Conservation (phyloP, 1,140 invertebrate species). For the Cydia splendana region DNA sequence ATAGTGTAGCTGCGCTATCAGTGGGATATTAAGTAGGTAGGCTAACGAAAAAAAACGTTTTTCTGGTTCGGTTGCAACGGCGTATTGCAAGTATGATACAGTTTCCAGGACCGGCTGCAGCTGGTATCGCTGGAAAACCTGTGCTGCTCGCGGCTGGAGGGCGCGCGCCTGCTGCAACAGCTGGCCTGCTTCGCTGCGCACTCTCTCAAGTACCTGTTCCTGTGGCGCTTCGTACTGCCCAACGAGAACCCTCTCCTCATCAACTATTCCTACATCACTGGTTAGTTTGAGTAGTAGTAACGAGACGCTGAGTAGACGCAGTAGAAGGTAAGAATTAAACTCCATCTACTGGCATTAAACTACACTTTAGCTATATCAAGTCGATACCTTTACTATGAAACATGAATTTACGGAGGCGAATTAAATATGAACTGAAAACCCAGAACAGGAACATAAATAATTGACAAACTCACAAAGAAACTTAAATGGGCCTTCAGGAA, state of each 20-base stretch:
- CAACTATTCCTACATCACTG: slow-evolving; percentile 66
- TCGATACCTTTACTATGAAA: too few relatives aligned
- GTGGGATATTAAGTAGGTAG: too few relatives aligned
- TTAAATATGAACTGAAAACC: too few relatives aligned
- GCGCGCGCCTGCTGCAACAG: slow-evolving; percentile 58
- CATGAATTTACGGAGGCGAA: too few relatives aligned
- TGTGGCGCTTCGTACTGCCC: slow-evolving; percentile 65
- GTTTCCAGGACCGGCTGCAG: slow-evolving; percentile 63
- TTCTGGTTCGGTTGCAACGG: not conserved
- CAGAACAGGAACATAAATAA: too few relatives aligned
- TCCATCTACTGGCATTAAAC: too few relatives aligned
- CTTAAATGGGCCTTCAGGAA: slow-evolving; percentile 44
- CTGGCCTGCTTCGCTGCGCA: slow-evolving; percentile 59
- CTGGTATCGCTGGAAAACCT: slow-evolving; percentile 68
- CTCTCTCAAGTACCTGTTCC: slow-evolving; percentile 65
- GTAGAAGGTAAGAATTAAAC: too few relatives aligned
- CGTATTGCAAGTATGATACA: slow-evolving; percentile 33
- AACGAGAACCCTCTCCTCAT: slow-evolving; percentile 68
- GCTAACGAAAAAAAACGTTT: not conserved
- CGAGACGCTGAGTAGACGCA: too few relatives aligned
- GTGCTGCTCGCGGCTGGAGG: slow-evolving; percentile 59
- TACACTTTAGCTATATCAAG: too few relatives aligned
- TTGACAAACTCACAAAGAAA: too few relatives aligned
- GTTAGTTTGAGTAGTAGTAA: slow-evolving; percentile 37
- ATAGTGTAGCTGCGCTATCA: too few relatives aligned